These are phyloP conservation scores for Cyprinella venusta DNA, from an alignment of 2,797 vertebrate genomes.

Conservation along the genomic window DNA sequence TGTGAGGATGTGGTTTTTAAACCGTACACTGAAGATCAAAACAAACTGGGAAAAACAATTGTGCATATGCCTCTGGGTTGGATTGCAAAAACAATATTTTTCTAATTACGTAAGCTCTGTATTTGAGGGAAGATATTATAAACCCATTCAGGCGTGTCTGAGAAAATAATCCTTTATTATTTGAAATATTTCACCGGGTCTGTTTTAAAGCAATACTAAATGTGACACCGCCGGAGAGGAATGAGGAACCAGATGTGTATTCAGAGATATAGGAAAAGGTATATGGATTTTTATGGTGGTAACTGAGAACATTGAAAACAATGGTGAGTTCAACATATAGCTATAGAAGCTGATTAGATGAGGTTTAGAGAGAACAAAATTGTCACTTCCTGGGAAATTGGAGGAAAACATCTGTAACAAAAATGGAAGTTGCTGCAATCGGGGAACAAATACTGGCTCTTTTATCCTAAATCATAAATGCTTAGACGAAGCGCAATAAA, in stretches of 20 bases:
- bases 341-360: background rate
- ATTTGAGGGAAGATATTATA: slow-evolving; percentile 37
- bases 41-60: slow-evolving; percentile 25
- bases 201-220: slow-evolving; percentile 53
- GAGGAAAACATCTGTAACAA: background rate
- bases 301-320: slow-evolving; percentile 14
- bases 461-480: background rate
- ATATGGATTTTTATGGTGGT: slow-evolving; percentile 4
- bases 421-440: background rate
- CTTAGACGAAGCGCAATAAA: background rate
- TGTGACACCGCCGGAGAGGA: slow-evolving; percentile 67
- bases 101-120: slow-evolving; percentile 30
- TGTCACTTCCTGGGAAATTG: background rate
- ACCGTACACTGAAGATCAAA: slow-evolving; percentile 12
- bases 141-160: slow-evolving; percentile 30
- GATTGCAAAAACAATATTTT: slow-evolving; percentile 28
- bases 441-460: background rate
- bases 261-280: slow-evolving; percentile 59
- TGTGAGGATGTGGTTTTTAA: slow-evolving; percentile 28
- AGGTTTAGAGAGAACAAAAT: background rate
- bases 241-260: slow-evolving; percentile 71
- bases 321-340: background rate
- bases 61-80: slow-evolving; percentile 22
- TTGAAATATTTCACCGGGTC: slow-evolving; percentile 60
- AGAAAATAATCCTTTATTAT: slow-evolving; percentile 49